Conservation (phyloP, 2,888 invertebrate genomes). For the Sycophila texana region DNA sequence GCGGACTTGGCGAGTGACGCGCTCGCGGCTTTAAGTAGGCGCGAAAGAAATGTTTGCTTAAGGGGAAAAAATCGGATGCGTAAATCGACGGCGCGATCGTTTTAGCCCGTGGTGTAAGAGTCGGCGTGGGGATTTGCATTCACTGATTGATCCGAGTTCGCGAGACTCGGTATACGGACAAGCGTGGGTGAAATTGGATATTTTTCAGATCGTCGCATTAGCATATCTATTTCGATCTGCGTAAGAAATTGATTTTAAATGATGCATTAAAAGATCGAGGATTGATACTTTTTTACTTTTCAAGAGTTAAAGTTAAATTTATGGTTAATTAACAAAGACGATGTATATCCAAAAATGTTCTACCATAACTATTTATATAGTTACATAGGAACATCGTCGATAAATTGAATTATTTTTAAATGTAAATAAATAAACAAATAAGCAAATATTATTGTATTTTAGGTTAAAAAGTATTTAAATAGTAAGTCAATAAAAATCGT, state of each 20-base stretch:
- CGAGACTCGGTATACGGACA: neutral
- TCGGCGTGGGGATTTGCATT: conserved; percentile 25
- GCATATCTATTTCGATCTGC: conserved; percentile 4
- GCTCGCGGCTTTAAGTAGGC: neutral
- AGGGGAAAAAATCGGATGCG: neutral
- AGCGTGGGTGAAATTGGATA: conserved; percentile 21
- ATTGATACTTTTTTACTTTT: too few relatives aligned
- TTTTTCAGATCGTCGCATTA: neutral
- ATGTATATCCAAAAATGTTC: too few relatives aligned
- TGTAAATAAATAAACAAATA: too few relatives aligned
- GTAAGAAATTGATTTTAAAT: neutral
- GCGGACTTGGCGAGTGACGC: neutral
- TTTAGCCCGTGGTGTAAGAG: neutral
- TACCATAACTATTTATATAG: too few relatives aligned
- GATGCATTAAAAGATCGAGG: neutral
- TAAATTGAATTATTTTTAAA: too few relatives aligned
- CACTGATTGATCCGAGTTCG: conserved; percentile 33
- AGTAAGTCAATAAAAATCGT: too few relatives aligned
- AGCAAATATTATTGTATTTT: too few relatives aligned
- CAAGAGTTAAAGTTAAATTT: too few relatives aligned
- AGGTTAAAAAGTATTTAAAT: too few relatives aligned
- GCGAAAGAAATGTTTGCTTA: conserved; percentile 23
- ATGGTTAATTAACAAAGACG: too few relatives aligned
- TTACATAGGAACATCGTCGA: too few relatives aligned
- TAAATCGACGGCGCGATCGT: neutral